Evolutionary conservation across 2,113 vertebrate species (phyloP), one percentile per base, ranked within the genome.

Genomic region (Speoplatyrhinus poulsoni): DNA sequence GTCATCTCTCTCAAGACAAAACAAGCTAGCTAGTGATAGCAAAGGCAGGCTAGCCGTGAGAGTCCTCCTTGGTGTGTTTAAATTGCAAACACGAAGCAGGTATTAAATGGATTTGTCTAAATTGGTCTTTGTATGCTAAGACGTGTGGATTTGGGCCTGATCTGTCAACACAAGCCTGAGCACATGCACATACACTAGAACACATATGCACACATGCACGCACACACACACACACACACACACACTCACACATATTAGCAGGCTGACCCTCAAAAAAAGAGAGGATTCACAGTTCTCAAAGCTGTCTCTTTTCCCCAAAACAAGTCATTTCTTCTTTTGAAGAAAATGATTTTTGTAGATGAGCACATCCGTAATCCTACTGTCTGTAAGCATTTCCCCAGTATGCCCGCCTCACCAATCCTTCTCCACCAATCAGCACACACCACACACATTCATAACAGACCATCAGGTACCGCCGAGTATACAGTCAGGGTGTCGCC

Each of bases 401-500:
- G 26, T 26, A 26, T 26, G 26, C 26, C 26, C 26, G 2, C 36
- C 36, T 41, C 36, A 41, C 36, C 26, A 26, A 26, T 2, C 26
- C 26, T 5, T 41, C 36, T 41, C 36, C 17, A 53, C 19, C 70
- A 32, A n/a, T 60, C 59, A 75, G 56, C 60, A 1, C 62, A 46
- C 48, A 46, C 80, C 60, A 1, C 62, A 46, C 46, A 46, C 80
- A 32, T 81, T 65, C 73, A 73, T 81, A 64, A 53, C 46, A 83
- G 60, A 48, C 59, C n/a, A 70, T 80, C 69, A 50, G 48, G 48
- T 11, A 50, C 73, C 68, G 46, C 15, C 65, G 76, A 76, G 69
- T 52, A 1, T 46, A 70, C 62, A 67, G 77, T 63, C 12, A 13
- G 73, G 70, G 36, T 41, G 36, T 7, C 36, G 36, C 36, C 36